phyloP scores from a whole-genome alignment of 1,140 invertebrate species.

The Phthorimaea operculella region DNA sequence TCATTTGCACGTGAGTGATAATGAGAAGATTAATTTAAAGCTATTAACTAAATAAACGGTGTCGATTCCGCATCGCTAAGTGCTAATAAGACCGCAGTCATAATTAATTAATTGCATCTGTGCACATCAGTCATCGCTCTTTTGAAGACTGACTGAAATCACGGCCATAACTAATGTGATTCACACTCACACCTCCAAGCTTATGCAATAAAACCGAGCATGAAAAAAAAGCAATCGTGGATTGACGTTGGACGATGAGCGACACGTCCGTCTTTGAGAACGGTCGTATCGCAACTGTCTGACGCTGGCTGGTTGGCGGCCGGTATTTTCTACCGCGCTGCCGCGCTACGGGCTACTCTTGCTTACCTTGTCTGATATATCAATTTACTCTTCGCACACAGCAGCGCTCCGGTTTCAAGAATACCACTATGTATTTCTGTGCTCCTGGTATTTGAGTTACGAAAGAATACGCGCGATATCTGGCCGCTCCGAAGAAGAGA shows the following conservation, averaged over 20 bases:
- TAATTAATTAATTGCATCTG: slow-evolving; percentile 1
- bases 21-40: background rate
- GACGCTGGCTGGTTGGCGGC: background rate
- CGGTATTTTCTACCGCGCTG: slow-evolving; percentile 16
- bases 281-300: background rate
- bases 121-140: slow-evolving; percentile 2
- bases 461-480: slow-evolving; percentile 59
- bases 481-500: slow-evolving; percentile 17
- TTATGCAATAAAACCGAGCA: background rate
- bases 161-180: slow-evolving; percentile 17
- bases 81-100: slow-evolving; percentile 2
- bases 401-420: slow-evolving; percentile 22
- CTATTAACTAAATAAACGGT: slow-evolving; percentile 1
- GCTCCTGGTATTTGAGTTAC: slow-evolving; percentile 59
- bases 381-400: slow-evolving; percentile 41
- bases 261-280: background rate
- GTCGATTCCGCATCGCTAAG: slow-evolving; percentile 1
- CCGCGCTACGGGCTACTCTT: slow-evolving; percentile 33
- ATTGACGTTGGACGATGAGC: background rate
- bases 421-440: slow-evolving; percentile 33
- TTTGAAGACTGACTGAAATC: background rate
- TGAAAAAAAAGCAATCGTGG: background rate
- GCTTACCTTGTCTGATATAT: slow-evolving; percentile 55
- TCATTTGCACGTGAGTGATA: background rate
- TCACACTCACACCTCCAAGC: slow-evolving; percentile 15